phyloP scores from a whole-genome alignment of 2,888 invertebrate genomes.

The Actias luna region DNA sequence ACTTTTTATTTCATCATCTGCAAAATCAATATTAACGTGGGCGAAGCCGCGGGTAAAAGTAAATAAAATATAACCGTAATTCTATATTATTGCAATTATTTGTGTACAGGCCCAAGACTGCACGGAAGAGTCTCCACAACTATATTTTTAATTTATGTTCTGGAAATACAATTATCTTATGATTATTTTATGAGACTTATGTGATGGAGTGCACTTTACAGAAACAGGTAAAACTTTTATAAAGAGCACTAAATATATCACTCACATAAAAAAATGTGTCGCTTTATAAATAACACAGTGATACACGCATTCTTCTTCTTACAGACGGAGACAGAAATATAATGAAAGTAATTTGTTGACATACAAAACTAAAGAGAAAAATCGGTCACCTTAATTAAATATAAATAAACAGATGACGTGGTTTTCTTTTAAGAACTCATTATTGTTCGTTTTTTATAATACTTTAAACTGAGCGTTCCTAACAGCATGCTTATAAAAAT shows the following conservation, averaged over 20 bases:
- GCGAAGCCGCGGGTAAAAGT: too few relatives aligned
- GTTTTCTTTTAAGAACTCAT: not conserved
- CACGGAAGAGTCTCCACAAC: too few relatives aligned
- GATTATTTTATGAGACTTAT: too few relatives aligned
- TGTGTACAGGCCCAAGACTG: too few relatives aligned
- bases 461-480: not conserved
- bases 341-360: not conserved
- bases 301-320: not conserved
- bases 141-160: too few relatives aligned
- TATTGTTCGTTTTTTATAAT: not conserved
- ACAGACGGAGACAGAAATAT: not conserved
- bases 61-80: too few relatives aligned
- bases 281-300: not conserved
- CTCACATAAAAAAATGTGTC: not conserved
- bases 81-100: too few relatives aligned
- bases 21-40: too few relatives aligned
- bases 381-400: not conserved
- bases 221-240: not conserved
- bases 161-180: too few relatives aligned
- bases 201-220: too few relatives aligned
- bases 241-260: not conserved
- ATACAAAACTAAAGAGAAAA: slow-evolving; percentile 1
- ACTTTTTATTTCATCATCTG: too few relatives aligned
- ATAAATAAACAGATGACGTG: slow-evolving; percentile 1
- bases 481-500: not conserved